Evolutionary conservation across 1,140 invertebrate species (phyloP), one percentile per base, ranked within the genome.

Genomic region (Bicyclus anynana): DNA sequence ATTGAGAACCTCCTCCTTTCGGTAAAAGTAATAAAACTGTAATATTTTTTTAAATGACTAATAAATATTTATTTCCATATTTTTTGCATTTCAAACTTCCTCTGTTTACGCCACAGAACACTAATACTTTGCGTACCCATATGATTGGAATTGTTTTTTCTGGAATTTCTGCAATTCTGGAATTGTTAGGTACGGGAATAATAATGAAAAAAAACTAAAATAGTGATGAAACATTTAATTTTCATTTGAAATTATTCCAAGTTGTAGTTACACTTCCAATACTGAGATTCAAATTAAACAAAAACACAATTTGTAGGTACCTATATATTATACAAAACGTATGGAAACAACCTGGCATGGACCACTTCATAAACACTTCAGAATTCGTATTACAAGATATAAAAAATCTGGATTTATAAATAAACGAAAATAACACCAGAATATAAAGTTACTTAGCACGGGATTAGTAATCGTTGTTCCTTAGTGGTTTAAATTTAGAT

Each of bases 141-240:
- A n/a, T n/a, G n/a, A n/a, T n/a, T n/a, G n/a, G n/a, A n/a, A n/a
- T n/a, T n/a, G n/a, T n/a, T n/a, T n/a, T n/a, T n/a, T n/a, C n/a
- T n/a, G 33, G 33, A 35, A 35, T 35, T 13, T 35, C 33, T n/a
- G n/a, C n/a, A n/a, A n/a, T n/a, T n/a, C n/a, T n/a, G 33, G 33
- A 35, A 5, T 2, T 35, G 33, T 5, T n/a, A 10, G 2, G 3
- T 12, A 53, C 33, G 54, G 38, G 53, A 46, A 53, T 27, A 23
- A 38, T 16, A 26, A 38, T 68, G 72, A 70, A n/a, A 68, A 77
- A 79, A 74, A 47, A 47, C 49, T 47, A 16, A 14, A 50, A 49
- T 62, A 84, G 73, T 84, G 83, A 85, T 88, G 84, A 85, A 84
- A 86, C 83, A 87, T 88, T 88, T 88, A 87, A 76, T 88, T 85